phyloP scores from a whole-genome alignment of 2,797 vertebrate species.

The Carapus acus region DNA sequence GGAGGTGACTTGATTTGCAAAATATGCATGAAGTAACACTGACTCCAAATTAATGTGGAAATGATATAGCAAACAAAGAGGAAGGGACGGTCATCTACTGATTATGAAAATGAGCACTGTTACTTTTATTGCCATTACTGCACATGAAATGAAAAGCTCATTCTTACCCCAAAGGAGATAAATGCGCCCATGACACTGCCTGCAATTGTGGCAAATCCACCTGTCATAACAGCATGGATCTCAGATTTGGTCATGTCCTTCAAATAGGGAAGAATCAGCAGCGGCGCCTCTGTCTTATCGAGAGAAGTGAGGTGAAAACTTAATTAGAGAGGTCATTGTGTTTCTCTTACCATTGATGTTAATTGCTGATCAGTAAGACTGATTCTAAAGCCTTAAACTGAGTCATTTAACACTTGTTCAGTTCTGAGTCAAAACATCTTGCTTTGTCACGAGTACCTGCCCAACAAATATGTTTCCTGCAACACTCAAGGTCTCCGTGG shows the following conservation, averaged over 20 bases:
- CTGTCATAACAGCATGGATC: conserved; percentile 88
- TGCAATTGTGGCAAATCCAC: conserved; percentile 92
- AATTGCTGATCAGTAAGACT: neutral
- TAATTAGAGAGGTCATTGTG: no score
- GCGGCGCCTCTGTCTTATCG: conserved; percentile 83
- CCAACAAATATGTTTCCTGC: conserved; percentile 97
- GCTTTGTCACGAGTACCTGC: conserved; percentile 73
- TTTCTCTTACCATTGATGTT: neutral
- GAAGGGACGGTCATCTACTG: no score
- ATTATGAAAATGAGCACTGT: no score
- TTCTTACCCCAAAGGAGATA: conserved; percentile 90
- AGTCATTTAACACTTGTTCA: neutral
- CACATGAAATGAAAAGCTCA: neutral
- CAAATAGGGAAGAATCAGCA: conserved; percentile 89
- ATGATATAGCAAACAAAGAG: no score
- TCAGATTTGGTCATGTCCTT: conserved; percentile 92
- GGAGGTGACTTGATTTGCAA: neutral
- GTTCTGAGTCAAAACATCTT: neutral
- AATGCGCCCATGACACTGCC: conserved; percentile 95
- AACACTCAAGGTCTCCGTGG: conserved; percentile 90
- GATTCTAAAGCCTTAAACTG: neutral
- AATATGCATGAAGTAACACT: no score
- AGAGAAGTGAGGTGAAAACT: conserved; percentile 10
- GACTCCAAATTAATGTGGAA: no score
- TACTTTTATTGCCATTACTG: neutral